Evolutionary conservation across 2,797 vertebrate genomes (phyloP).

Genomic region (Pygocentrus nattereri): DNA sequence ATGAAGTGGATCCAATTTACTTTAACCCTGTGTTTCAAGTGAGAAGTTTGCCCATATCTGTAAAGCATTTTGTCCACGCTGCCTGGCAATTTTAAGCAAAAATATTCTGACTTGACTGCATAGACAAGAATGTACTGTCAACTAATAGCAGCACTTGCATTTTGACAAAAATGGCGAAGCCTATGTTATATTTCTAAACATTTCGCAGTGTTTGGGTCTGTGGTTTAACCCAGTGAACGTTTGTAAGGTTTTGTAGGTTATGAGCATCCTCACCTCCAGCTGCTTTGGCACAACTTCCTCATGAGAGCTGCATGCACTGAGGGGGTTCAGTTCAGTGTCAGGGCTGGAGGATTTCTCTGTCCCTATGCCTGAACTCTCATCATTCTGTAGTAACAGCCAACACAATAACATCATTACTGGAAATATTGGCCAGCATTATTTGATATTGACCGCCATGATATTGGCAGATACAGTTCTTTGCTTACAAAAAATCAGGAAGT

Average conservation of each 20-base stretch:
- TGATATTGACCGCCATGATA: neutral
- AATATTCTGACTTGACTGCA: neutral
- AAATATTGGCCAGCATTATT: slow-evolving; percentile 7
- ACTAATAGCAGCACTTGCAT: neutral
- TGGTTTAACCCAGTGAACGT: neutral
- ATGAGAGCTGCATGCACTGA: slow-evolving; percentile 57
- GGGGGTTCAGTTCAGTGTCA: slow-evolving; percentile 70
- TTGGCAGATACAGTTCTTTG: neutral
- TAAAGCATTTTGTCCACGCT: neutral
- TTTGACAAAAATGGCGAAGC: neutral
- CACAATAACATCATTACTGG: slow-evolving; percentile 57
- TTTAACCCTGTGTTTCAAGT: slow-evolving; percentile 25
- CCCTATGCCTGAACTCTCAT: slow-evolving; percentile 58
- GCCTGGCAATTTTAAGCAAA: neutral
- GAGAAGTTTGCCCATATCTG: slow-evolving; percentile 8
- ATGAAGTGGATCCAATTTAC: slow-evolving; percentile 39
- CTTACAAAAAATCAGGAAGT: too few species aligned
- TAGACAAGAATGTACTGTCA: neutral
- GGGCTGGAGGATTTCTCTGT: slow-evolving; percentile 59
- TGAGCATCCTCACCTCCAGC: slow-evolving; percentile 52
- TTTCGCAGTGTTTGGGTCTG: neutral
- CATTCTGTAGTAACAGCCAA: slow-evolving; percentile 54
- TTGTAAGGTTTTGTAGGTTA: neutral
- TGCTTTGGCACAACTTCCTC: slow-evolving; percentile 46
- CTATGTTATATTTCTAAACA: neutral